A percentile compares a stretch with the other conserved stretches of the same genome.
phyloP scores from a whole-genome alignment of 1,140 invertebrate genomes.

The Diabrotica undecimpunctata region DNA sequence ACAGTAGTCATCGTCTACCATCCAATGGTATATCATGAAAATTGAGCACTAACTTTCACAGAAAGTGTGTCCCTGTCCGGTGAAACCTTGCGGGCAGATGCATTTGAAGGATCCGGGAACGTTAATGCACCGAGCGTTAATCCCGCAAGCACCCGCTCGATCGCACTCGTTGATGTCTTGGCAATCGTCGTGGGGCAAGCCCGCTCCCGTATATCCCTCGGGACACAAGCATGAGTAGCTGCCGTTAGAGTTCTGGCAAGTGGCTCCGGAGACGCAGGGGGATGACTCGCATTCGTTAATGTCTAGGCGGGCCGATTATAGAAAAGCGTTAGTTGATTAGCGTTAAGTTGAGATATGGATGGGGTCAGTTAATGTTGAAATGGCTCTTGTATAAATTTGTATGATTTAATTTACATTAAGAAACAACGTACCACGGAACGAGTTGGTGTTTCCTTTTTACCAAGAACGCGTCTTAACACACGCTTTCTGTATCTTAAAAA shows the following conservation, averaged over 20 bases:
- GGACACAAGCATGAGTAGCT: slow-evolving; percentile 72
- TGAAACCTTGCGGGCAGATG: slow-evolving; percentile 80
- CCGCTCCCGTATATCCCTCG: slow-evolving; percentile 64
- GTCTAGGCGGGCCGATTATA: slow-evolving; percentile 46
- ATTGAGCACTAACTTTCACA: slow-evolving; percentile 71
- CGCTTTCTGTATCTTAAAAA: too few species aligned
- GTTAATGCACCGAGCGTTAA: slow-evolving; percentile 89
- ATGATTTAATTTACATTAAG: too few species aligned
- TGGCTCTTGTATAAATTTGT: too few species aligned
- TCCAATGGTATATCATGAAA: neutral
- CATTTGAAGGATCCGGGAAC: slow-evolving; percentile 89
- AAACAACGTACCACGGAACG: too few species aligned
- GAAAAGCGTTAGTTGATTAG: neutral
- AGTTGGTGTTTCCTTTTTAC: too few species aligned
- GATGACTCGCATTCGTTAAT: slow-evolving; percentile 60
- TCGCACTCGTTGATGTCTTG: slow-evolving; percentile 67
- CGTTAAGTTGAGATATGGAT: neutral
- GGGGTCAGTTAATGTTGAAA: neutral
- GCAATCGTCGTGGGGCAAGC: slow-evolving; percentile 52
- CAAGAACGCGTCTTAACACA: too few species aligned
- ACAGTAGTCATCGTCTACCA: too few species aligned
- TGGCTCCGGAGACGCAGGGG: slow-evolving; percentile 66
- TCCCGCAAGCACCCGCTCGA: slow-evolving; percentile 67
- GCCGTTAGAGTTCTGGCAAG: slow-evolving; percentile 71
- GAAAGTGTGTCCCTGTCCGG: slow-evolving; percentile 65